These are phyloP conservation scores for Reinhardtius hippoglossoides DNA, from an alignment of 2,113 vertebrate genomes.

Conservation along the genomic window DNA sequence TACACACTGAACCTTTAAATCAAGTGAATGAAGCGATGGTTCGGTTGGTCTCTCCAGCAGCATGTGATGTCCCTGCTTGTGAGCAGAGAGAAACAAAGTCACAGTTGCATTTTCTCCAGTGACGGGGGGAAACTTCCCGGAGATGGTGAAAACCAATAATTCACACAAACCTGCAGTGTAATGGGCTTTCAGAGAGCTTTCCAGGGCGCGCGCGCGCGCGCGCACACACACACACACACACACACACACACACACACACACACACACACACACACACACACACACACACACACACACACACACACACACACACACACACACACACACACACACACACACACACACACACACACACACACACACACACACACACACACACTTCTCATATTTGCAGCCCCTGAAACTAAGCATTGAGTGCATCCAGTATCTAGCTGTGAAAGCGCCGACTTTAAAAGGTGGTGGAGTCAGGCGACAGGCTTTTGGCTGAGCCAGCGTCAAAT, in stretches of 20 bases:
- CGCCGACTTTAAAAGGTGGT: conserved; percentile 51
- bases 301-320: not conserved
- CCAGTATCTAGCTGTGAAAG: conserved; percentile 44
- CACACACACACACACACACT: no score
- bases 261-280: conserved; percentile 1
- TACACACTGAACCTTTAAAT: no score
- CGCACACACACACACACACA: no score
- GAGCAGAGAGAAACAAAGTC: no score
- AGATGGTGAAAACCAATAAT: conserved; percentile 56
- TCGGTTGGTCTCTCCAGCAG: not conserved
- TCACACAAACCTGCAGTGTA: conserved; percentile 48
- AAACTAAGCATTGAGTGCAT: conserved; percentile 12
- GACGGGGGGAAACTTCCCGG: conserved; percentile 15
- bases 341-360: no score
- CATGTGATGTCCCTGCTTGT: not conserved
- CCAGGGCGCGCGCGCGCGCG: no score
- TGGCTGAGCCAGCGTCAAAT: conserved; percentile 37
- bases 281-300: not conserved
- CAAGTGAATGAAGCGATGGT: no score
- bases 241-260: no score
- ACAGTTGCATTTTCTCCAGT: conserved; percentile 9
- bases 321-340: no score
- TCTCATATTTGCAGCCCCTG: not conserved
- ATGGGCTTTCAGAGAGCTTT: conserved; percentile 61
- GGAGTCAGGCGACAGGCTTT: conserved; percentile 33